Conservation (phyloP, 2,113 vertebrate genomes). For the Mohoua ochrocephala region DNA sequence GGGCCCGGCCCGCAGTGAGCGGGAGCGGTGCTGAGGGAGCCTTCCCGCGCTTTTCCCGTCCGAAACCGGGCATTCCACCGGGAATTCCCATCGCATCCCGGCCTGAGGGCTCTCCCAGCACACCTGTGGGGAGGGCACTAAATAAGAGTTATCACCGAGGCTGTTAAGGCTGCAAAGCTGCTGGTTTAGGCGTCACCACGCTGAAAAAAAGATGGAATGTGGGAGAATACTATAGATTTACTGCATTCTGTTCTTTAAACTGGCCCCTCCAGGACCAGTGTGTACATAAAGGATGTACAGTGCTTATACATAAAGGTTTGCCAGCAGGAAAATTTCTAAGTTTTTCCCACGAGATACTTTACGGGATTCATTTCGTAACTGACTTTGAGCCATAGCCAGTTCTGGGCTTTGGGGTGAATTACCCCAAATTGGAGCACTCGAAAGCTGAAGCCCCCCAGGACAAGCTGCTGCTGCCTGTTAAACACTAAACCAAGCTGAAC, state of each 20-base stretch:
- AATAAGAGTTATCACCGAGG: rapidly evolving
- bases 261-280: rapidly evolving
- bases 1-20: background rate
- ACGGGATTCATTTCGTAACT: background rate
- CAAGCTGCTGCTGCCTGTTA: background rate
- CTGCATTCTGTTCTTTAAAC: too few relatives aligned
- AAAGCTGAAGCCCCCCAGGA: background rate
- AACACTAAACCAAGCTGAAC: background rate
- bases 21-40: rapidly evolving
- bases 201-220: background rate
- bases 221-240: rapidly evolving
- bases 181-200: rapidly evolving
- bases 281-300: too few relatives aligned
- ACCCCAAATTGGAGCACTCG: background rate
- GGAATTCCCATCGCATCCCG: rapidly evolving
- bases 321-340: background rate
- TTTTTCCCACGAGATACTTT: background rate
- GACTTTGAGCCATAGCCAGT: background rate
- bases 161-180: background rate
- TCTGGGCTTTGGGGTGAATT: background rate
- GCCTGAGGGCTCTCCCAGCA: rapidly evolving
- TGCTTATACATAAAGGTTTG: background rate
- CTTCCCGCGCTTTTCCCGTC: background rate
- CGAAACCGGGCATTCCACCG: rapidly evolving
- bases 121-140: rapidly evolving